Evolutionary conservation across 1,140 invertebrate genomes (phyloP), one percentile per base, ranked within the genome.

Genomic region (Trichonephila clavata): DNA sequence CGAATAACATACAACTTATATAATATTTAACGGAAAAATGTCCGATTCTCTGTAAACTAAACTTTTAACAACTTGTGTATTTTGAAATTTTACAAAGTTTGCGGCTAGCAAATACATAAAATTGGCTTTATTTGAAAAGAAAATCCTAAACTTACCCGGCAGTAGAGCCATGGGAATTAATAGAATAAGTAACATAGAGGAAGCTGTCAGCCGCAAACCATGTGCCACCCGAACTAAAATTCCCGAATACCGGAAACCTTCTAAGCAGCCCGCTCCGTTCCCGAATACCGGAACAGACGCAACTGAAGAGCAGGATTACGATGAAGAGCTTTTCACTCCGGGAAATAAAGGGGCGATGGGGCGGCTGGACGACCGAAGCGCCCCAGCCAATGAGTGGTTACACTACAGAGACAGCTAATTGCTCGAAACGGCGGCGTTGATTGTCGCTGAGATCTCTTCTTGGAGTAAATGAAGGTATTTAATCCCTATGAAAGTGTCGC

Each of bases 321-420:
- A 77, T 77, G 71, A 77, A 77, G 71, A 16, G 71, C 71, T 77
- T 77, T 77, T 77, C 71, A 77, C 71, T 39, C 24, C 14, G 21
- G 5, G 5, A 18, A 21, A 63, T 6, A 77, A 77, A 32, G 71
- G 71, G 14, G 71, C 24, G 71, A 39, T 18, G 71, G 24, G 27
- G 27, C 8, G 14, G 71, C 14, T 16, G 10, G 16, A 27, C 71
- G 71, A 77, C 71, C 18, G 27, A 18, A 77, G 71, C 71, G 71
- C 71, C 71, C 71, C 71, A 32, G 24, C 27, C 71, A 24, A 27
- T 77, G 27, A 77, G 71, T 77, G 71, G 71, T 77, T 77, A 39
- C 14, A 32, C 71, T 39, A 77, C 14, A 14, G 71, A 32, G 27
- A 18, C 27, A 27, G 14, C 71, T 77, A 77, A 77, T 77, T 77